phyloP scores from a whole-genome alignment of 2,888 invertebrate species.

The Axea sp. region DNA sequence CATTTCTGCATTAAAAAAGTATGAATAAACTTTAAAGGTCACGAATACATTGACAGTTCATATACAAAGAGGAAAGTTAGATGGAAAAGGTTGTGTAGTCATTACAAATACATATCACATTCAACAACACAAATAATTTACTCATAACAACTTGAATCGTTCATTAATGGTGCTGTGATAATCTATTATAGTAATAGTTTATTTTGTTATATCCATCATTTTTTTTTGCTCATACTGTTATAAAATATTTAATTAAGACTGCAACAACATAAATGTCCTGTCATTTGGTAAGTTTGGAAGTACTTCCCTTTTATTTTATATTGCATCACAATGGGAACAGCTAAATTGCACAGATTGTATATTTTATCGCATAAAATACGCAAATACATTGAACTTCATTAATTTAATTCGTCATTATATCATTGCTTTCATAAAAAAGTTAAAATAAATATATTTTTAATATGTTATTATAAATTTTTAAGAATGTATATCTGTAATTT shows the following conservation, averaged over 20 bases:
- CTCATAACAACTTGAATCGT: constrained; percentile 48
- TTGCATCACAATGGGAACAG: constrained; percentile 34
- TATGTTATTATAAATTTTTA: too few species aligned
- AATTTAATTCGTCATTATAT: too few species aligned
- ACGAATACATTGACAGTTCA: constrained; percentile 54
- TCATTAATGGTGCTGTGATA: constrained; percentile 56
- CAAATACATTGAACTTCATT: too few species aligned
- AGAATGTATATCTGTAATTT: too few species aligned
- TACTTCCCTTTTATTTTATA: constrained; percentile 35
- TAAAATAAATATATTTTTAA: too few species aligned
- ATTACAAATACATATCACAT: constrained; percentile 56
- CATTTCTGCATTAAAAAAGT: too few species aligned
- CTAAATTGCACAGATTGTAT: constrained; percentile 20
- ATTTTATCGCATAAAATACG: constrained; percentile 20
- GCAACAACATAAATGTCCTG: constrained; percentile 40
- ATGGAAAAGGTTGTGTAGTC: constrained; percentile 33
- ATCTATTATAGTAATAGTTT: constrained; percentile 31
- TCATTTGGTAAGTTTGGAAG: constrained; percentile 53
- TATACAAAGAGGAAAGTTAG: constrained; percentile 39
- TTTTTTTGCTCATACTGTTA: constrained; percentile 12
- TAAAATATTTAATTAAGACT: constrained; percentile 47
- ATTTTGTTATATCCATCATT: constrained; percentile 38
- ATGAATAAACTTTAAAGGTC: constrained; percentile 43
- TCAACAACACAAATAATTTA: constrained; percentile 48
- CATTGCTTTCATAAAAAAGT: too few species aligned